Base-by-base conservation (phyloP, 1,140 invertebrate species). In the Radopholus similis region DNA sequence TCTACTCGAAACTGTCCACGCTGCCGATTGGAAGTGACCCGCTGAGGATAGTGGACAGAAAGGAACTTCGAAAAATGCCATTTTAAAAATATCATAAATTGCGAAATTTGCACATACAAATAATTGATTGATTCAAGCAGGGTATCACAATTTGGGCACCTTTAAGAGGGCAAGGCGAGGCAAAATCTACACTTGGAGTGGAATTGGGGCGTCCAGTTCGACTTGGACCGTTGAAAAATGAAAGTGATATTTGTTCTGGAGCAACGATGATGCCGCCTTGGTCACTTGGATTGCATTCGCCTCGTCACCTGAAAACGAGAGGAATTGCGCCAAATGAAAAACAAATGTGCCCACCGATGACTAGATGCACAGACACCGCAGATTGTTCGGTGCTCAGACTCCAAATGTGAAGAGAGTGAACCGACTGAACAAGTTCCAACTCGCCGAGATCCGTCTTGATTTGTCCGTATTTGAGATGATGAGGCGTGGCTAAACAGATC, bases 331-430 rank as follows among this genome's bases (percentile, higher is more conserved):
- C 1, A 64, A 28, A 60, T 69, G 28, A 65, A n/a, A n/a, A n/a
- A 58, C 18, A 53, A 9, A 18, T 62, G 0, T 54, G 37, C 47
- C 37, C 28, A 34, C 64, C 64, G n/a, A 66, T 59, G n/a, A 66
- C 71, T 18, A 77, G 34, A 65, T 77, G 77, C 13, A 77, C 77
- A 59, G 59, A 74, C 32, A 66, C 30, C 8, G 75, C 64, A 38
- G 30, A 59, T 87, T 95, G 95, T 84, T 95, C 92, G 76, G 95
- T 87, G 49, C 91, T 95, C 2, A 98, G 86, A 3, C 92, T 92
- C 95, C 95, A 97, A 81, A 97, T 92, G 74, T 93, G 86, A 42
- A 98, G 86, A 86, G 95, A 95, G 83, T 98, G 95, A 4, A 97
- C 90, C 75, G 90, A 88, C 28, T 89, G 86, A 5, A 97, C 93